These are phyloP conservation scores for Sycophaga agraensis DNA, from an alignment of 1,140 invertebrate species.

Conservation along the genomic window DNA sequence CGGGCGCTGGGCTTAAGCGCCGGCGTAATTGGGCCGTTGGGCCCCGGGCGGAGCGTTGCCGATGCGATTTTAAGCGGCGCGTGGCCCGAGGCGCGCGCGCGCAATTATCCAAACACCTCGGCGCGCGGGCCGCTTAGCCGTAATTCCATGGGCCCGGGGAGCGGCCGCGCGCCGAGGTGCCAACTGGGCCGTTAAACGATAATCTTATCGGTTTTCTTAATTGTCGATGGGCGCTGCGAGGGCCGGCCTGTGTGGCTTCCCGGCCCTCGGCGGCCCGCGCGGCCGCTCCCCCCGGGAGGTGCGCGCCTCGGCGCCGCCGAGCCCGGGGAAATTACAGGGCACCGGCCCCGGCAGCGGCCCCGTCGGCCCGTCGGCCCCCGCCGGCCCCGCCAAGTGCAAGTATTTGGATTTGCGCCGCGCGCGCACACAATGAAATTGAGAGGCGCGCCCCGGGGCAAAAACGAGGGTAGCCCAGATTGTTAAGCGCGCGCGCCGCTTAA, in stretches of 20 bases:
- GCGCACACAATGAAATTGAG: neutral
- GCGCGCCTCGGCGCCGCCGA: neutral
- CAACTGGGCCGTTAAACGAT: constrained; percentile 28
- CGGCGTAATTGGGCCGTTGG: constrained; percentile 1
- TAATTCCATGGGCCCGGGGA: constrained; percentile 35
- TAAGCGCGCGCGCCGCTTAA: too few relatives aligned
- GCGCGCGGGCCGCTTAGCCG: constrained; percentile 36
- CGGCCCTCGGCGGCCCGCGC: neutral
- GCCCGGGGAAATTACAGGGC: constrained; percentile 15
- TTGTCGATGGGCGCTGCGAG: constrained; percentile 6
- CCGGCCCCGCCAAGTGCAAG: constrained; percentile 1
- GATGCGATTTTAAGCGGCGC: constrained; percentile 52
- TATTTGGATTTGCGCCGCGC: constrained; percentile 22
- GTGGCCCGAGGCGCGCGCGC: constrained; percentile 18
- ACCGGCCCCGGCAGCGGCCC: too few relatives aligned
- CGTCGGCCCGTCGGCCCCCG: too few relatives aligned
- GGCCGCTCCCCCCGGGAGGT: neutral
- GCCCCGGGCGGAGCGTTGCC: constrained; percentile 37
- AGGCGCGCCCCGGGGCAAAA: neutral
- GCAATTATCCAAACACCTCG: constrained; percentile 52
- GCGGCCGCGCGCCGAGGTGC: constrained; percentile 12
- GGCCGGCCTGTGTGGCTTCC: neutral
- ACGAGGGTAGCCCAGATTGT: constrained; percentile 22
- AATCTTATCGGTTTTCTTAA: constrained; percentile 30
- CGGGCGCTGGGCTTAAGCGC: neutral